Conservation (phyloP, 2,113 vertebrate species). For the Nettapus auritus region DNA sequence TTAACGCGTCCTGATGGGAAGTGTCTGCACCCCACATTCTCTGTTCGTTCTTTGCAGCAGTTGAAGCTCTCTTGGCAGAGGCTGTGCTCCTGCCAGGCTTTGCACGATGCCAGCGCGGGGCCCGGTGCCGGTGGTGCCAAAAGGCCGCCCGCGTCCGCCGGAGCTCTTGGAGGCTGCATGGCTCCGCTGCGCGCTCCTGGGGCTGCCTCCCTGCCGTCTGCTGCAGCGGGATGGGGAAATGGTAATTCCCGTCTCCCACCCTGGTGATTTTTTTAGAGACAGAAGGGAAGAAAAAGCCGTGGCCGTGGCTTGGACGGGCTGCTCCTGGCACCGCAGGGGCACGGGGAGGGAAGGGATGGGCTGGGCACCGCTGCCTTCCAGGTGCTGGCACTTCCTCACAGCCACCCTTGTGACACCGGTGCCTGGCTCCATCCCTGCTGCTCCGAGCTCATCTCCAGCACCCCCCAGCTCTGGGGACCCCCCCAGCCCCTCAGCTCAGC, state of each 20-base stretch:
- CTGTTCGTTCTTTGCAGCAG: neutral
- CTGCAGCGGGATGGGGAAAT: neutral
- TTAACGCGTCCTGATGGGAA: slow-evolving; percentile 56
- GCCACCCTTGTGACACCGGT: neutral
- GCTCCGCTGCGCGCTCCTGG: too few species aligned
- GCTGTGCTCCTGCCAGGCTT: neutral
- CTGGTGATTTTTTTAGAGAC: slow-evolving; percentile 17
- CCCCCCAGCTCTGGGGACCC: too few species aligned
- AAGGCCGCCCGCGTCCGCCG: too few species aligned
- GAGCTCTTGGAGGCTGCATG: too few species aligned
- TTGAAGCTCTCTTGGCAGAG: neutral
- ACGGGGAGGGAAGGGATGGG: neutral
- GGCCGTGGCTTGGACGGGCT: neutral
- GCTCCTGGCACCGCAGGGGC: neutral
- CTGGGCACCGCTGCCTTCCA: accelerated
- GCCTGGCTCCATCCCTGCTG: too few species aligned
- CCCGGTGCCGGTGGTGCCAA: too few species aligned
- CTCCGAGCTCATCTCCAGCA: too few species aligned
- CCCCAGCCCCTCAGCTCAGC: too few species aligned
- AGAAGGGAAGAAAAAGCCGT: neutral
- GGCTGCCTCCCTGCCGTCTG: too few species aligned
- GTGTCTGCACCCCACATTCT: slow-evolving; percentile 41
- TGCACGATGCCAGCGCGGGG: too few species aligned
- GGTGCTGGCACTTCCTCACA: neutral
- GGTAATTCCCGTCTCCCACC: neutral